Evolutionary conservation across 2,113 vertebrate genomes (phyloP).

Genomic region (Etia nguti): DNA sequence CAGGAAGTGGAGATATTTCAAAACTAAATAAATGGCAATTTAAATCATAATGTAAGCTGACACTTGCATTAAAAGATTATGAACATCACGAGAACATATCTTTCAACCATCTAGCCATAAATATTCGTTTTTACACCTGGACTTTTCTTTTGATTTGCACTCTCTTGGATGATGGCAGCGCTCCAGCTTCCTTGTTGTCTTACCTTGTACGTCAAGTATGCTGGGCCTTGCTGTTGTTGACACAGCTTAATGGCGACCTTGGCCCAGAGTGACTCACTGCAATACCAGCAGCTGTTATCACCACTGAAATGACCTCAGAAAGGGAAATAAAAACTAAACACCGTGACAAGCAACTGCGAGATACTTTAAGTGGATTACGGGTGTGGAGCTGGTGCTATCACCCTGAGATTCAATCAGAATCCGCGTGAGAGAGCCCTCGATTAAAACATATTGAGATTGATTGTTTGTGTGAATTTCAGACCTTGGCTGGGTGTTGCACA

Average conservation of each 20-base stretch:
- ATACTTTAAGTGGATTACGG: neutral
- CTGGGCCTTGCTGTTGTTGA: conserved; percentile 3
- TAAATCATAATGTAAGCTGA: neutral
- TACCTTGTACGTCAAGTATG: neutral
- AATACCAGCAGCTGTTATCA: conserved; percentile 18
- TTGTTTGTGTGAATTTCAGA: neutral
- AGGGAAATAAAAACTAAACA: conserved; percentile 24
- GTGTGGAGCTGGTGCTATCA: neutral
- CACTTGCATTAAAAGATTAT: neutral
- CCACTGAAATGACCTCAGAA: neutral
- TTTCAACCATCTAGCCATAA: neutral
- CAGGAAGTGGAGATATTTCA: neutral
- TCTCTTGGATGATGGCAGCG: neutral
- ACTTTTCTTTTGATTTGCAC: neutral
- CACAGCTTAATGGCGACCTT: conserved; percentile 7
- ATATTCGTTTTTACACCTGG: neutral
- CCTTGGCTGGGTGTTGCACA: neutral
- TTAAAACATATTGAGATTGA: neutral
- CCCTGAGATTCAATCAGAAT: neutral
- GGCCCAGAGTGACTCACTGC: neutral
- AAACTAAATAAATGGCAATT: neutral
- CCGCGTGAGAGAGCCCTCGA: neutral
- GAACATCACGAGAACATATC: neutral
- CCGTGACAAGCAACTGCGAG: neutral
- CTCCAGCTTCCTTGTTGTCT: conserved; percentile 5